Base-by-base conservation (phyloP, 2,888 invertebrate species). In the Cheilosia soror region DNA sequence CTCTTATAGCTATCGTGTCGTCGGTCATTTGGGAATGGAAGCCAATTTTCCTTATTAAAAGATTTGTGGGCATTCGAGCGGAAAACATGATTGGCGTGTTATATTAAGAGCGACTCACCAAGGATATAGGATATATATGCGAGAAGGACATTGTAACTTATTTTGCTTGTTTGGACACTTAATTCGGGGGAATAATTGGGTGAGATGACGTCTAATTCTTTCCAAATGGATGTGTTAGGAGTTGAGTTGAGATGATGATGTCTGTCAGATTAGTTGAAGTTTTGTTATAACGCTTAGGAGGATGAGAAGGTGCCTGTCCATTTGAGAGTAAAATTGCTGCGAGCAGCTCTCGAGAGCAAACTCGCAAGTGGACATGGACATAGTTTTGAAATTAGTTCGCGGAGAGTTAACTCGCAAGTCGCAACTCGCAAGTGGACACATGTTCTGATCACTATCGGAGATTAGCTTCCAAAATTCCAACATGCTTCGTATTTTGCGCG, bases 11-110 rank as follows among this genome's bases (percentile, higher is more conserved):
- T 29, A 5, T 29, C n/a, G 5, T 40, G 0, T 4, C n/a, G 25
- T 20, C 5, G 9, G 25, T 20, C 5, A 5, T 37, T 40, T 57
- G 0, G 49, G 11, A 11, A 37, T 15, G 63, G 51, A 69, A 75
- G 51, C 42, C 63, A 76, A 76, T 75, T 73, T 75, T 29, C 55
- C 69, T 65, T 65, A 63, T 76, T 65, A 63, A 51, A 33, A 73
- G 80, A 57, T 62, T 73, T 60, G 37, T 68, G 75, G 57, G 63
- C 44, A 13, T 49, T 81, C 20, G 42, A 69, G 55, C 58, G 47
- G 63, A 75, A 81, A 81, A 81, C 62, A 75, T 81, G 63, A 81
- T 75, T 75, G 75, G 63, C 62, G 40, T 80, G 75, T 58, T 68
- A 9, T 65, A 33, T 44, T 53, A 60, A 53, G 2, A 65, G 25